Conservation (phyloP, 2,888 invertebrate species). For the Dysmachus trigonus region DNA sequence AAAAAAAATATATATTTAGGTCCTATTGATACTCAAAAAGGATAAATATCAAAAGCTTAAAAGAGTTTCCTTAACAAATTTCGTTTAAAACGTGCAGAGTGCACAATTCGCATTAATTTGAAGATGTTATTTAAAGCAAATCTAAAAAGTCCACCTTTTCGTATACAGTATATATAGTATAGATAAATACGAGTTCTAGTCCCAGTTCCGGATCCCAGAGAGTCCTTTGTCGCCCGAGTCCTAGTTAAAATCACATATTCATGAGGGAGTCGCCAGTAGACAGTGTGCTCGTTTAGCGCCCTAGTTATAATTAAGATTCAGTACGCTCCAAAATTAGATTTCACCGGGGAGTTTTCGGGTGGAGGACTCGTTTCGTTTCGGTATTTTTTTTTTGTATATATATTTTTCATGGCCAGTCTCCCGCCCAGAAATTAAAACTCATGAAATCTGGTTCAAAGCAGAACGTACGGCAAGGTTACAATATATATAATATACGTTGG, state of each 20-base stretch:
- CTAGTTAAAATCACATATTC: neutral
- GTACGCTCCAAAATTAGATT: neutral
- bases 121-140: neutral
- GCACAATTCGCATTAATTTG: neutral
- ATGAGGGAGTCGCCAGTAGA: neutral
- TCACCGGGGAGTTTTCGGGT: neutral
- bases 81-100: neutral
- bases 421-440: neutral
- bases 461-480: neutral
- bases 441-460: neutral
- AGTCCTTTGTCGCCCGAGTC: neutral
- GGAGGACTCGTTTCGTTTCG: neutral
- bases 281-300: neutral
- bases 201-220: neutral
- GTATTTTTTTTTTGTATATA: too few relatives aligned
- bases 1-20: neutral
- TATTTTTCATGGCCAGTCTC: neutral
- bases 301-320: conserved; percentile 3
- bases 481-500: too few relatives aligned
- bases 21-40: neutral
- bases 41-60: too few relatives aligned
- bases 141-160: neutral
- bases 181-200: neutral
- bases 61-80: neutral
- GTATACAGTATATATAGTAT: too few relatives aligned